These are phyloP conservation scores for Halcyon smyrnensis DNA, from an alignment of 2,797 vertebrate genomes.

Conservation along the genomic window DNA sequence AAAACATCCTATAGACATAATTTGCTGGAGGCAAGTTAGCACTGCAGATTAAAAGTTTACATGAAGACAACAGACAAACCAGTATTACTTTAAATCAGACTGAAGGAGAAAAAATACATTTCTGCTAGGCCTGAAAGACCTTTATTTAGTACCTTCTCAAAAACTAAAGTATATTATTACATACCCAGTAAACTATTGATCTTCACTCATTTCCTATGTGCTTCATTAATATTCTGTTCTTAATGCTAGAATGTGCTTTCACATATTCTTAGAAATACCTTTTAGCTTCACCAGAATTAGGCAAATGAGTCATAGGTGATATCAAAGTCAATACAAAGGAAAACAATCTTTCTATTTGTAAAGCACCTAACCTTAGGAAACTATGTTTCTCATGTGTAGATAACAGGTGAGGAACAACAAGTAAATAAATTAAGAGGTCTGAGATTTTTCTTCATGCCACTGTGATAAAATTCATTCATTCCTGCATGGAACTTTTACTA, in stretches of 20 bases:
- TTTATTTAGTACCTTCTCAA: slow-evolving; percentile 42
- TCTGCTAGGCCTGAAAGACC: slow-evolving; percentile 24
- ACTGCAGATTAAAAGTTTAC: slow-evolving; percentile 74
- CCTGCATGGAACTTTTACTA: neutral
- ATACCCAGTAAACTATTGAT: neutral
- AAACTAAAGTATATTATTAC: neutral
- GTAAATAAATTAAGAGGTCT: neutral
- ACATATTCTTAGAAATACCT: neutral
- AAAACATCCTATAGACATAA: slow-evolving; percentile 78
- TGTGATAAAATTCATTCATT: neutral
- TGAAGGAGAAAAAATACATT: slow-evolving; percentile 26
- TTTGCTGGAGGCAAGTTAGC: slow-evolving; percentile 78
- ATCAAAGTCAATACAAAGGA: neutral
- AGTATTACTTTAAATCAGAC: slow-evolving; percentile 61
- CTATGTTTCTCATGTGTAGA: neutral
- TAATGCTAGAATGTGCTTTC: neutral
- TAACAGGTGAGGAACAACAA: neutral
- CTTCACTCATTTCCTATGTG: neutral
- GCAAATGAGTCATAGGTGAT: neutral
- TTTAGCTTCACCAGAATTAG: neutral
- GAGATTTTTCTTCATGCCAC: neutral
- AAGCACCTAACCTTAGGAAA: neutral
- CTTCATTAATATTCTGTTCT: neutral
- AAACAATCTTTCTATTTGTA: neutral
- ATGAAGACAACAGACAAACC: slow-evolving; percentile 66